Conservation (phyloP, 2,888 invertebrate genomes). For the Synergus itoensis region DNA sequence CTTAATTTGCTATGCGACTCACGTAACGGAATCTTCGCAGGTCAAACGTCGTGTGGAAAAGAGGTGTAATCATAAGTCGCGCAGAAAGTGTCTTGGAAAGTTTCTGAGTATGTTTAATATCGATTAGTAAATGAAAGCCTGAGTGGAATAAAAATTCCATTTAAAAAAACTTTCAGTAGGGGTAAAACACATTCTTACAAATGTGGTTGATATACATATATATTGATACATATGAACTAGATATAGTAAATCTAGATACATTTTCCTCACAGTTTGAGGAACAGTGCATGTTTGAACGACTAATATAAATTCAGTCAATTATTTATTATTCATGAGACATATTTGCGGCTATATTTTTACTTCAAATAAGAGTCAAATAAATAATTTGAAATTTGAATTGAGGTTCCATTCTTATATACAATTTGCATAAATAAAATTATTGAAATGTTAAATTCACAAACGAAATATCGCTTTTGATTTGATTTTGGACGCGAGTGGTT, state of each 20-base stretch:
- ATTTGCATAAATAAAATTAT: neutral
- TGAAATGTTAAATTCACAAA: neutral
- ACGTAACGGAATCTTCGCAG: conserved; percentile 26
- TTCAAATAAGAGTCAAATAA: neutral
- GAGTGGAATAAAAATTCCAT: neutral
- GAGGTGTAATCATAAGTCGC: conserved; percentile 11
- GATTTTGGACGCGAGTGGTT: neutral
- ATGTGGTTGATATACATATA: too few relatives aligned
- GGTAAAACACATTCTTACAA: neutral
- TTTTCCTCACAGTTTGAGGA: too few relatives aligned
- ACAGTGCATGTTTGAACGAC: too few relatives aligned
- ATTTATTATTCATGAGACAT: neutral
- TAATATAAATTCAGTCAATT: neutral
- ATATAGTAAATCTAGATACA: too few relatives aligned
- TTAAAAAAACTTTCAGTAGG: neutral
- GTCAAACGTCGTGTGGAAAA: conserved; percentile 20
- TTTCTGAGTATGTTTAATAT: conserved; percentile 6
- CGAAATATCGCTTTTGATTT: neutral
- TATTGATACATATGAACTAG: too few relatives aligned
- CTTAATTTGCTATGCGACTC: neutral
- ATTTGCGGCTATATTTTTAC: neutral
- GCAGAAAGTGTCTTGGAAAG: conserved; percentile 4
- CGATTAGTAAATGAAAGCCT: conserved; percentile 13
- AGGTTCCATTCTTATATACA: neutral
- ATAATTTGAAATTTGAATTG: neutral